Conservation (phyloP, 2,113 vertebrate genomes). For the Nettapus auritus region DNA sequence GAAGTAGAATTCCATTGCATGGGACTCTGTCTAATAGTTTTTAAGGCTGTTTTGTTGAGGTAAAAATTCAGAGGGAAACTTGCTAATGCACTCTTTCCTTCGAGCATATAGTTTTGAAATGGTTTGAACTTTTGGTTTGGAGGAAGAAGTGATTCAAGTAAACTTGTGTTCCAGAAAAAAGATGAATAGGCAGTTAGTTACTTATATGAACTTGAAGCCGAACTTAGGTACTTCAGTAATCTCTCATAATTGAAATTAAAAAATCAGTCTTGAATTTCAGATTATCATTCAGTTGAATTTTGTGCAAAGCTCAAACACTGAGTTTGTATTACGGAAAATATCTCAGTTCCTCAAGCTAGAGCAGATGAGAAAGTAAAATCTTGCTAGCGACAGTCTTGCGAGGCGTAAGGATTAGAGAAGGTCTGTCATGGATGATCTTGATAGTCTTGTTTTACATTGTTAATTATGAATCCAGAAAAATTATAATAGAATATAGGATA, state of each 20-base stretch:
- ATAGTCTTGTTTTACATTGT: background rate
- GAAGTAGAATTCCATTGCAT: background rate
- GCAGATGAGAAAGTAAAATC: background rate
- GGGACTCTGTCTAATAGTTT: background rate
- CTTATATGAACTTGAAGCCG: background rate
- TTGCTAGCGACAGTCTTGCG: background rate
- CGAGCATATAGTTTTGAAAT: background rate
- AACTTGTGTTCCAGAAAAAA: background rate
- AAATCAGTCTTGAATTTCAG: background rate
- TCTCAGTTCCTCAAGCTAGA: background rate
- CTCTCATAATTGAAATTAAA: background rate
- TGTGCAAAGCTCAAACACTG: background rate
- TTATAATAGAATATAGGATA: background rate
- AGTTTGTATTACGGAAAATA: background rate
- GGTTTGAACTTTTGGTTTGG: background rate
- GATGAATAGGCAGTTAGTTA: background rate
- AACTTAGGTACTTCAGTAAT: background rate
- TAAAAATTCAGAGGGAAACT: background rate
- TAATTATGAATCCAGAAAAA: background rate
- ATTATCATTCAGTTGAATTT: background rate
- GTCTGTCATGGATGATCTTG: background rate
- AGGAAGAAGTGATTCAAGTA: background rate
- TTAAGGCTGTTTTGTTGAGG: background rate
- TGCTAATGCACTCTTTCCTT: background rate
- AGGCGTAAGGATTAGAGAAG: background rate